Evolutionary conservation across 1,140 invertebrate species (phyloP).

Genomic region (Formica selysi): DNA sequence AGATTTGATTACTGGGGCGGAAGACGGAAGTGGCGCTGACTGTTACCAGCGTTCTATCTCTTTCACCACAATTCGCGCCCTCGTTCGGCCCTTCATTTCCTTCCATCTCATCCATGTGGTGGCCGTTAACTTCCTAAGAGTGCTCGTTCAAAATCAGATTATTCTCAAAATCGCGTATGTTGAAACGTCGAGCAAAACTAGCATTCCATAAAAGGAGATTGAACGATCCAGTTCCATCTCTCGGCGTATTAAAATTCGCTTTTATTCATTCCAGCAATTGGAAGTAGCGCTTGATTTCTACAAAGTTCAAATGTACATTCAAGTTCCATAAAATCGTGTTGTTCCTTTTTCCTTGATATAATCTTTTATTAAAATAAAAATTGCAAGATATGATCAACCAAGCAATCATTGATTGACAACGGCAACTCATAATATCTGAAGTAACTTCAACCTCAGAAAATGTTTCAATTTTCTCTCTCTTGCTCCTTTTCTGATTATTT

Average conservation of each 20-base stretch:
- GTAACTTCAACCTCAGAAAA: conserved; percentile 17
- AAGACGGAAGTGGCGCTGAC: conserved; percentile 78
- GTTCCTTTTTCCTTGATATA: background rate
- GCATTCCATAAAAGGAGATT: background rate
- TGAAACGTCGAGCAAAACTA: background rate
- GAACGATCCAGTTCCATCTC: background rate
- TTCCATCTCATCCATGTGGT: conserved; percentile 24
- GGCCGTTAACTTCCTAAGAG: background rate
- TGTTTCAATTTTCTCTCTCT: conserved; percentile 27
- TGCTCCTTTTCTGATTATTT: conserved; percentile 18
- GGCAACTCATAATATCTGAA: background rate
- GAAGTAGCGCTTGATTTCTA: background rate
- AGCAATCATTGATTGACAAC: background rate
- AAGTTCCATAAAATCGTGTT: background rate
- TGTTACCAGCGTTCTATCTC: conserved; percentile 71
- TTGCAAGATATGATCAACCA: background rate
- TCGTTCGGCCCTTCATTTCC: conserved; percentile 36
- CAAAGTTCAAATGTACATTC: background rate
- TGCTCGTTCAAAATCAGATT: conserved; percentile 22
- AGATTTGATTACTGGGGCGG: conserved; percentile 82
- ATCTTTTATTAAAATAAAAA: conserved; percentile 1
- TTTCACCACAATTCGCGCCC: conserved; percentile 32
- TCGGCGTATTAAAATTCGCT: background rate
- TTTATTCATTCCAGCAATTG: background rate
- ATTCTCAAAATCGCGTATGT: background rate